These are phyloP conservation scores for Hetaerina americana DNA, from an alignment of 1,140 invertebrate species.

Conservation along the genomic window DNA sequence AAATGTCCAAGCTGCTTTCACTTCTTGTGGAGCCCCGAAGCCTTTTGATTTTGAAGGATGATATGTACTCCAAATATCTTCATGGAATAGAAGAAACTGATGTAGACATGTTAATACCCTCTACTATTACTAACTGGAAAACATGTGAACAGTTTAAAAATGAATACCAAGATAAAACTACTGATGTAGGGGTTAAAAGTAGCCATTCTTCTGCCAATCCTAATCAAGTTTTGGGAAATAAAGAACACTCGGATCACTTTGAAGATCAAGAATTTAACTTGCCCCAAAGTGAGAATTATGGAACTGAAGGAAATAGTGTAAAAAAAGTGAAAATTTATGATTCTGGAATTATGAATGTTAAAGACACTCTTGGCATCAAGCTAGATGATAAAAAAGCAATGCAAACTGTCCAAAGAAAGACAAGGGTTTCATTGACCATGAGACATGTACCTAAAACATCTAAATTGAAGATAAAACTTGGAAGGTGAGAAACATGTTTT, in stretches of 20 bases:
- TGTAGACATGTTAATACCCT: constrained; percentile 52
- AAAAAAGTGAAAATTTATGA: no score
- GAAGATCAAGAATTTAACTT: no score
- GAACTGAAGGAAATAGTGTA: no score
- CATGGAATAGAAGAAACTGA: constrained; percentile 75
- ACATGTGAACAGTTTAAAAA: constrained; percentile 39
- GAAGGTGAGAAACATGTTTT: no score
- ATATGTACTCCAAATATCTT: constrained; percentile 71
- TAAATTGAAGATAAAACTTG: neutral
- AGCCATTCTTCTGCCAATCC: no score
- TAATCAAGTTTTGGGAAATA: no score
- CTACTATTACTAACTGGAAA: constrained; percentile 50
- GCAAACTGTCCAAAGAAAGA: constrained; percentile 42
- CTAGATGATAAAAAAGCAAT: no score
- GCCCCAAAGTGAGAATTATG: no score
- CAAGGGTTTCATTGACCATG: constrained; percentile 83
- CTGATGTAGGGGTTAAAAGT: no score
- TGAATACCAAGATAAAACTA: constrained; percentile 15
- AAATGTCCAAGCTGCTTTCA: constrained; percentile 27
- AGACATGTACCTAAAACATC: constrained; percentile 78
- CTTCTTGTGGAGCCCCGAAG: constrained; percentile 78
- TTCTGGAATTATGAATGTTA: no score
- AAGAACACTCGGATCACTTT: no score
- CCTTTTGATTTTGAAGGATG: constrained; percentile 69
- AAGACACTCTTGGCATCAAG: no score